These are phyloP conservation scores for Tiphia femorata DNA, from an alignment of 2,888 invertebrate genomes.

Conservation along the genomic window DNA sequence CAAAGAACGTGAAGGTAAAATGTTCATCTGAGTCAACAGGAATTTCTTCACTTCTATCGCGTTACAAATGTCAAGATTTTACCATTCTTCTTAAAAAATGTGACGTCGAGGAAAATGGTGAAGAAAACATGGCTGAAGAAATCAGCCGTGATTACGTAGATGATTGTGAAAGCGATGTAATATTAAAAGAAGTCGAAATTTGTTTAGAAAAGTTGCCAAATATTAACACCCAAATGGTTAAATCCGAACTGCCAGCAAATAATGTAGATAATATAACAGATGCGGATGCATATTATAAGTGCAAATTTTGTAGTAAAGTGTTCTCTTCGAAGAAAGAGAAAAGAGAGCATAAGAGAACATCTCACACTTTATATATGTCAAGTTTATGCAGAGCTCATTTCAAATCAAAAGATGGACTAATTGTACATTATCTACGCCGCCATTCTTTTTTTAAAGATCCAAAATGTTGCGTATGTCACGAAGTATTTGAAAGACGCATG, in stretches of 20 bases:
- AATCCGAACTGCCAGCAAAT: neutral
- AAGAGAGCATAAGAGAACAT: conserved; percentile 13
- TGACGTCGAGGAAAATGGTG: neutral
- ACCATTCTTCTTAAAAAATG: conserved; percentile 20
- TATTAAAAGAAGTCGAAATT: conserved; percentile 9
- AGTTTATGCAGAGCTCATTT: conserved; percentile 39
- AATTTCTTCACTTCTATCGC: neutral
- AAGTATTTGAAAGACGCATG: neutral
- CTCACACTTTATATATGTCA: conserved; percentile 37
- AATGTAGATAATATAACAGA: neutral
- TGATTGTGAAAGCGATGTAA: neutral
- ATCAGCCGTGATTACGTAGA: neutral
- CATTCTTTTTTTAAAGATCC: conserved; percentile 21
- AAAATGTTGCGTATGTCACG: conserved; percentile 42
- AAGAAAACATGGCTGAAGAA: neutral
- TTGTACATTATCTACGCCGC: conserved; percentile 36
- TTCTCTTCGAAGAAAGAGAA: conserved; percentile 14
- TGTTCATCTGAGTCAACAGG: too few relatives aligned
- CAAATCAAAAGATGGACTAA: conserved; percentile 15
- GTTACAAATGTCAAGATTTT: conserved; percentile 1
- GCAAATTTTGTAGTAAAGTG: conserved; percentile 20
- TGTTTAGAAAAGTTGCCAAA: conserved; percentile 5
- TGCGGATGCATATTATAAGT: conserved; percentile 2
- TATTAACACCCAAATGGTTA: too few relatives aligned
- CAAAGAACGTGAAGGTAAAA: too few relatives aligned